Evolutionary conservation across 2,888 invertebrate species (phyloP), one percentile per base, ranked within the genome.

Genomic region (Cheilosia soror): DNA sequence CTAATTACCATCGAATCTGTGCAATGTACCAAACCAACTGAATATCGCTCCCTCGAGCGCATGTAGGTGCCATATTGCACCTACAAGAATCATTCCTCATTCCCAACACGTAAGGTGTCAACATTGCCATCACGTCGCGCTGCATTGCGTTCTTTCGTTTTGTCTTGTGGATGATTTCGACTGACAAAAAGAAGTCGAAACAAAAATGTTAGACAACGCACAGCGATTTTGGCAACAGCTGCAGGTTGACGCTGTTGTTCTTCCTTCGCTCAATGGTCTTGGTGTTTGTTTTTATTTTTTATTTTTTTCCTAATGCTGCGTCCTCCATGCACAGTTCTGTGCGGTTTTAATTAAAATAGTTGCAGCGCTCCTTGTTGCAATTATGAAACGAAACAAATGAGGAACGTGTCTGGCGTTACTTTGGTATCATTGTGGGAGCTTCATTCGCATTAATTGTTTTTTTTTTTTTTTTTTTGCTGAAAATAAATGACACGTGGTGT

Each of bases 31-130:
- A 51, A 20, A 40, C 40, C 9, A 25, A 42, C 9, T 7, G 3
- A 9, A 37, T 4, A 13, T 4, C 6, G 42, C 44, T 77, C 29
- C 72, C 33, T 47, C 44, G 27, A 27, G 73, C 65, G 53, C 84
- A 75, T 75, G 79, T 84, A 85, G 85, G 85, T 85, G 85, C 85
- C 85, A 81, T 85, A 85, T 85, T 85, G 85, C 85, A 85, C 85
- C 85, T 85, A 85, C 85, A 85, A 85, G 72, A 71, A 72, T 77
- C 72, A 81, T 85, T 81, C 51, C 76, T 85, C 85, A 85, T 81
- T 81, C 85, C 57, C 77, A 62, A 85, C 85, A 85, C 85, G 85
- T 85, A 85, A 85, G 85, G 85, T 85, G 85, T 85, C 85, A 85
- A 85, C 85, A 81, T 85, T 85, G 76, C 85, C 76, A 77, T 85